Evolutionary conservation across 2,113 vertebrate genomes (phyloP).

Genomic region (Piliocolobus tephrosceles): DNA sequence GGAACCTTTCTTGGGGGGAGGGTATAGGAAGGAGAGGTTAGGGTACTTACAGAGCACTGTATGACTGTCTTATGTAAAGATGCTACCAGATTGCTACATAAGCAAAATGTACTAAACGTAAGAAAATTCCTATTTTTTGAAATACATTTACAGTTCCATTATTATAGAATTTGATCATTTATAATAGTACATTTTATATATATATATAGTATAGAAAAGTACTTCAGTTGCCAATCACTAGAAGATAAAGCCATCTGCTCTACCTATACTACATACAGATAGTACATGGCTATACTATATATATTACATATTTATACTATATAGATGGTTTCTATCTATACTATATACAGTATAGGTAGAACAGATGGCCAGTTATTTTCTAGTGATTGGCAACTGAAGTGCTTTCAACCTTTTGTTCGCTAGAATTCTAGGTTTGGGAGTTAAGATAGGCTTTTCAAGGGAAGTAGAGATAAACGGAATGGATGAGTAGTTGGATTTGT

Average conservation of each 20-base stretch:
- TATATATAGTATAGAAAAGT: no score
- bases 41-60: not conserved
- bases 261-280: no score
- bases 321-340: no score
- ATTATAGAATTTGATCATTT: not conserved
- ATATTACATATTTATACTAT: no score
- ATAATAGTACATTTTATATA: not conserved
- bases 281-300: no score
- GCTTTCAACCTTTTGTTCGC: not conserved
- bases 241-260: no score
- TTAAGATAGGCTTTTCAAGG: not conserved
- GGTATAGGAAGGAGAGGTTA: not conserved
- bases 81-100: not conserved
- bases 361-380: not conserved
- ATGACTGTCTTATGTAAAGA: not conserved
- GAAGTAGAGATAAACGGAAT: not conserved
- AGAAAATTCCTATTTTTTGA: not conserved
- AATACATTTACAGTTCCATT: not conserved
- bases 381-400: not conserved
- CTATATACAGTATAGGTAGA: no score
- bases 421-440: not conserved
- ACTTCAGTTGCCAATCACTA: no score
- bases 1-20: not conserved
- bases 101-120: not conserved
- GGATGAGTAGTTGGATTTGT: not conserved